A percentile compares a stretch with the other conserved stretches of the same genome.
Conservation (phyloP, 2,797 vertebrate genomes). For the Microtus obscurus region DNA sequence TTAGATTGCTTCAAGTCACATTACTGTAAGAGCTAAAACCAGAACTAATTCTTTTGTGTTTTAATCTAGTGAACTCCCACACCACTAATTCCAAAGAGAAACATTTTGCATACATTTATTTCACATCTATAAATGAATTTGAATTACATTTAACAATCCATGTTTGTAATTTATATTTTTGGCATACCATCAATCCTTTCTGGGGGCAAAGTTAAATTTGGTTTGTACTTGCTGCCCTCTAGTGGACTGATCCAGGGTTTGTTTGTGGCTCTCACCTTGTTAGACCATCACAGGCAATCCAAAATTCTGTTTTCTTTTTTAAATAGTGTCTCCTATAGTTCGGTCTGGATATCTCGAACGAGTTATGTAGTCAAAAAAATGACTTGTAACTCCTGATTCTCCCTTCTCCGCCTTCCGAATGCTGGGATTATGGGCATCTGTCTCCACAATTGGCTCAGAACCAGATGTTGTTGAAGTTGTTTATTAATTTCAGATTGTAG, state of each 20-base stretch:
- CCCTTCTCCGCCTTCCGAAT: neutral
- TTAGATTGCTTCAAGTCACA: neutral
- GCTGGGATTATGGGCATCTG: neutral
- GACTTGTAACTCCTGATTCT: neutral
- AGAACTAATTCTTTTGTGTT: constrained; percentile 8
- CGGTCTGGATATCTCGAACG: too few relatives aligned
- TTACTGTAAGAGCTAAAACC: neutral
- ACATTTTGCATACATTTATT: neutral
- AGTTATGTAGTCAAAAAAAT: neutral
- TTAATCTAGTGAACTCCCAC: neutral
- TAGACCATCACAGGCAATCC: neutral
- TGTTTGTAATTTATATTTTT: neutral
- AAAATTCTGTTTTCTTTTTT: neutral
- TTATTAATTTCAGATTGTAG: neutral
- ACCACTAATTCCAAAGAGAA: constrained; percentile 1
- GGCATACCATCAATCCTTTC: too few relatives aligned
- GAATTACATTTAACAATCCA: neutral
- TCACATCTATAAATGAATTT: neutral
- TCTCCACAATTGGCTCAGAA: neutral
- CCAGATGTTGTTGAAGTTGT: neutral
- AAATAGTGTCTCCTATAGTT: neutral
- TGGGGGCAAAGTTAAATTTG: constrained; percentile 28
- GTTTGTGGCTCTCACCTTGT: neutral
- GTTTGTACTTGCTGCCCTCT: constrained; percentile 61
- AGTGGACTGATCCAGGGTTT: constrained; percentile 13